A percentile compares a stretch with the other conserved stretches of the same genome.
Conservation (phyloP, 2,113 vertebrate species). For the Oryzias woworae region DNA sequence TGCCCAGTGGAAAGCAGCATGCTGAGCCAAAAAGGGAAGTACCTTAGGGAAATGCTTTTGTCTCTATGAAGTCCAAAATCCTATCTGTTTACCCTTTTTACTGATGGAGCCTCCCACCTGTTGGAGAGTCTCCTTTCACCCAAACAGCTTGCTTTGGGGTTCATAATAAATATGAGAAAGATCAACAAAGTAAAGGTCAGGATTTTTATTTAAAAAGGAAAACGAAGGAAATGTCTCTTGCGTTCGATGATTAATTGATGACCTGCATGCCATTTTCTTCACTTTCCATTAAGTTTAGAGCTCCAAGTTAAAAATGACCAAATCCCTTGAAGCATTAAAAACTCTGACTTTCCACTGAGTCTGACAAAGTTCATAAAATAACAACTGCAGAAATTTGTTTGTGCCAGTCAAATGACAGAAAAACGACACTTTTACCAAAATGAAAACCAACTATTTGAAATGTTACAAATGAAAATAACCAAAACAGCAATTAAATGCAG, state of each 20-base stretch:
- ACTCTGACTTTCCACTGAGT: background rate
- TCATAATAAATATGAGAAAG: conserved; percentile 5
- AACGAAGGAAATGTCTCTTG: background rate
- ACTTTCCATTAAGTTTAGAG: background rate
- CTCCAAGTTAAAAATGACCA: background rate
- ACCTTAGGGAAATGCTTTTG: background rate
- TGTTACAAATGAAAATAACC: conserved; percentile 59
- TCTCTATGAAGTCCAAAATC: conserved; percentile 4
- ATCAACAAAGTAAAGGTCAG: conserved; percentile 11
- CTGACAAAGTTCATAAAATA: background rate
- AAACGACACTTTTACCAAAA: conserved; percentile 6
- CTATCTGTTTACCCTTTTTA: conserved; percentile 5
- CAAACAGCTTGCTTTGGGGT: background rate
- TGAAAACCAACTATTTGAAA: conserved; percentile 66
- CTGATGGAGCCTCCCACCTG: conserved; percentile 4
- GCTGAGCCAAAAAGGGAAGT: too few relatives aligned
- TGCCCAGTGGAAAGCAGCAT: background rate
- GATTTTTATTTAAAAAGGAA: background rate
- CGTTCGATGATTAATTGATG: background rate
- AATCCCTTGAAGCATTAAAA: background rate
- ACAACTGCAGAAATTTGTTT: background rate
- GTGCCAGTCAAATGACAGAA: conserved; percentile 28
- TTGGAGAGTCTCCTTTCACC: background rate
- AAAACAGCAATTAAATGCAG: conserved; percentile 49
- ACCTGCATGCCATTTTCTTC: background rate